Conservation (phyloP, 1,140 invertebrate genomes). For the Marisa cornuarietis region DNA sequence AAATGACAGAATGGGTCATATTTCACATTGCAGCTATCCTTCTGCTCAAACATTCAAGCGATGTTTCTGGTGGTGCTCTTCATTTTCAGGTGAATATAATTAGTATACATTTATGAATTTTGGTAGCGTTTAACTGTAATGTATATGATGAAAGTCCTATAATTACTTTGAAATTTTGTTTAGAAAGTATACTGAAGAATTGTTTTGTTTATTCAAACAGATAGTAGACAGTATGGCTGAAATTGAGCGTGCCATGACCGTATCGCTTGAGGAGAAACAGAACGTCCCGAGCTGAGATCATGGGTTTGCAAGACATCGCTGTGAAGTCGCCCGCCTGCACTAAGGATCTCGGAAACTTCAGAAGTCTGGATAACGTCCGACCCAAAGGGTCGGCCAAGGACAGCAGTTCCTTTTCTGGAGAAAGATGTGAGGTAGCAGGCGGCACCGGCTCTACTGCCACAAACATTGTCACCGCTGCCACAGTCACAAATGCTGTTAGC, state of each 20-base stretch:
- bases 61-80: too few relatives aligned
- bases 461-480: neutral
- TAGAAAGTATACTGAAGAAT: neutral
- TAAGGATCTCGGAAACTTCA: neutral
- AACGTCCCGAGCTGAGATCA: neutral
- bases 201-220: neutral
- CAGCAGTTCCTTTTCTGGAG: neutral
- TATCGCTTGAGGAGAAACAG: too few relatives aligned
- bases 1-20: too few relatives aligned
- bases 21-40: too few relatives aligned
- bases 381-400: neutral
- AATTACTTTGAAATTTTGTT: neutral
- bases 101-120: too few relatives aligned
- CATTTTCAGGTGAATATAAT: too few relatives aligned
- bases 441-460: neutral
- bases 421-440: neutral
- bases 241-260: neutral
- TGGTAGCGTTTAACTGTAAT: too few relatives aligned
- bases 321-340: neutral
- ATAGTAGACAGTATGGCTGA: neutral
- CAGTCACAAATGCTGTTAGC: too few relatives aligned
- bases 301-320: constrained; percentile 12
- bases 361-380: neutral
- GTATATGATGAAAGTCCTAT: too few relatives aligned
- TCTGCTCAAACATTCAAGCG: too few relatives aligned